phyloP scores from a whole-genome alignment of 2,888 invertebrate species.

The Drosophila rellima region DNA sequence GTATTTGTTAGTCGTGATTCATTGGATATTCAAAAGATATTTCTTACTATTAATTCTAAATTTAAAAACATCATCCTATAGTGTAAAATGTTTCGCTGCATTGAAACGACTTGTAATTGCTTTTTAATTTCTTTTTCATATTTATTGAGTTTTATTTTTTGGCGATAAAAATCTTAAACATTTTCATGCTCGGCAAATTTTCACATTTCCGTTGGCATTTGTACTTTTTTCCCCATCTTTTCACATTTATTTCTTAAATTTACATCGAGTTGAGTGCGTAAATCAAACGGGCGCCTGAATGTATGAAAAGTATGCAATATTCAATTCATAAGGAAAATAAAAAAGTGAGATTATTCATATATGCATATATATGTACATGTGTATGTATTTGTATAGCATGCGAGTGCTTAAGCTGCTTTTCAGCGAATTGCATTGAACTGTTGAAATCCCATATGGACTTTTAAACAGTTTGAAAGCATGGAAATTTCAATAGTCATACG shows the following conservation, averaged over 20 bases:
- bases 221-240: conserved; percentile 1
- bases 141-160: conserved; percentile 38
- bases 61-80: conserved; percentile 18
- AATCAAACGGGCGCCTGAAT: conserved; percentile 41
- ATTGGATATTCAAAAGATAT: not conserved
- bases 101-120: conserved; percentile 53
- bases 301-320: conserved; percentile 46
- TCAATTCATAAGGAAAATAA: conserved; percentile 41
- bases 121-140: conserved; percentile 57
- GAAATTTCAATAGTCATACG: conserved; percentile 2
- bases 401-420: conserved; percentile 16
- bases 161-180: conserved; percentile 40
- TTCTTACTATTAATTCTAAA: conserved; percentile 16
- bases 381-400: not conserved
- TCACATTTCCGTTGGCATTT: conserved; percentile 48
- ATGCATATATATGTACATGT: not conserved
- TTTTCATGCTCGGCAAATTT: conserved; percentile 37
- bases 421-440: conserved; percentile 16
- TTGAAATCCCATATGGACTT: conserved; percentile 26
- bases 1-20: conserved; percentile 5
- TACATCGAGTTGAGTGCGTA: conserved; percentile 23
- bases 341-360: conserved; percentile 23
- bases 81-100: conserved; percentile 38
- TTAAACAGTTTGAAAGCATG: conserved; percentile 2
- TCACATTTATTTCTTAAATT: conserved; percentile 4